Conservation (phyloP, 2,113 vertebrate species). For the Xenus cinereus region DNA sequence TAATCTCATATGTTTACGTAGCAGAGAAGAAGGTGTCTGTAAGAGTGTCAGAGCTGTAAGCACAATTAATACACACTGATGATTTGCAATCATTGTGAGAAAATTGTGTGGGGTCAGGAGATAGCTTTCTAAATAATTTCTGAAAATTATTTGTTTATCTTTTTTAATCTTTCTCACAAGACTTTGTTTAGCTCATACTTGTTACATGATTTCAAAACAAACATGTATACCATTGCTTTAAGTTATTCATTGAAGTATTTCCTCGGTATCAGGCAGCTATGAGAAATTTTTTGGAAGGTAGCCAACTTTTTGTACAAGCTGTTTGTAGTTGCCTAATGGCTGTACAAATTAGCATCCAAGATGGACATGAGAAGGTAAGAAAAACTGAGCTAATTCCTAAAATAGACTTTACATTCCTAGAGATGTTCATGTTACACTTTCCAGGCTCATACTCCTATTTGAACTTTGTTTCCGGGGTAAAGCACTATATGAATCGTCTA, state of each 20-base stretch:
- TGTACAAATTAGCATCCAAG: not conserved
- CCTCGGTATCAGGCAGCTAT: not conserved
- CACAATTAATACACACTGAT: not conserved
- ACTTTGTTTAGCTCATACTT: not conserved
- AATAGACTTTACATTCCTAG: not conserved
- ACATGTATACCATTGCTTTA: not conserved
- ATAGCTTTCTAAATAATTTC: slow-evolving; percentile 32
- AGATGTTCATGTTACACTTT: not conserved
- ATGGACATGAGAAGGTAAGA: not conserved
- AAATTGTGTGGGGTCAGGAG: not conserved
- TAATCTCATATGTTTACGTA: slow-evolving; percentile 58
- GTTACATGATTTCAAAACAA: not conserved
- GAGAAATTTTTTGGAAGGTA: not conserved
- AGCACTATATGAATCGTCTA: not conserved
- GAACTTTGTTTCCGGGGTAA: not conserved
- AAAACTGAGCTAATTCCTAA: not conserved
- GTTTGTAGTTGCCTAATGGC: not conserved
- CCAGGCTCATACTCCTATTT: not conserved
- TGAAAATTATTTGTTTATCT: not conserved
- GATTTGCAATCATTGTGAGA: slow-evolving; percentile 21
- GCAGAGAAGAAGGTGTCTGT: slow-evolving; percentile 27
- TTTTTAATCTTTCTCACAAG: not conserved
- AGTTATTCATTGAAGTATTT: not conserved
- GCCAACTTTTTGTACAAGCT: not conserved
- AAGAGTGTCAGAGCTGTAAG: slow-evolving; percentile 20